phyloP scores from a whole-genome alignment of 2,888 invertebrate genomes.

The Caenorhabditis wallacei region DNA sequence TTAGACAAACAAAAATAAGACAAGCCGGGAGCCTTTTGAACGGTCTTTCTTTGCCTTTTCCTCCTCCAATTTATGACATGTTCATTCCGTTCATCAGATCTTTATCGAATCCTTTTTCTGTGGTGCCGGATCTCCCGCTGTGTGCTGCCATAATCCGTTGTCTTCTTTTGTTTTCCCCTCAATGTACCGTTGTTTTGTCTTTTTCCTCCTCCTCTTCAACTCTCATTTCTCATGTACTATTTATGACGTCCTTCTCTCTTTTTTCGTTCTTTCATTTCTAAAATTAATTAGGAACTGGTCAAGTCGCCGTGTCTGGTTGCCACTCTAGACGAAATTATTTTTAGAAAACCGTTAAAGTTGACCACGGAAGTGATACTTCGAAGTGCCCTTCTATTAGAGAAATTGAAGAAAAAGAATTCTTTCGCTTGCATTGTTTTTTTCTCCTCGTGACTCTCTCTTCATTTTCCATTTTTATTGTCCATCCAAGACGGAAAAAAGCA shows the following conservation, averaged over 20 bases:
- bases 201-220: constrained; percentile 5
- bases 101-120: constrained; percentile 40
- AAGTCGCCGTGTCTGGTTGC: background rate
- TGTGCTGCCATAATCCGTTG: constrained; percentile 51
- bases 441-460: constrained; percentile 31
- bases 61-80: constrained; percentile 37
- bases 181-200: constrained; percentile 38
- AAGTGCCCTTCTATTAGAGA: background rate
- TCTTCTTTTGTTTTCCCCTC: constrained; percentile 16
- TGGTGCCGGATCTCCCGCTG: constrained; percentile 54
- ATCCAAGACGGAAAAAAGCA: constrained; percentile 29
- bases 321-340: constrained; percentile 11
- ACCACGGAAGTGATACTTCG: background rate
- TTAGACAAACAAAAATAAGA: constrained; percentile 8
- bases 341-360: background rate
- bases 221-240: constrained; percentile 53
- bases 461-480: constrained; percentile 18
- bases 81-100: constrained; percentile 42
- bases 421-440: constrained; percentile 21
- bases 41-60: background rate
- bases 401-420: background rate
- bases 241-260: constrained; percentile 37
- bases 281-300: constrained; percentile 49
- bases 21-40: background rate
- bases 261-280: constrained; percentile 33